Percentiles rank a stretch among this genome's conserved stretches.
These are phyloP conservation scores for Barbus barbus DNA, from an alignment of 2,113 vertebrate genomes.

Conservation along the genomic window DNA sequence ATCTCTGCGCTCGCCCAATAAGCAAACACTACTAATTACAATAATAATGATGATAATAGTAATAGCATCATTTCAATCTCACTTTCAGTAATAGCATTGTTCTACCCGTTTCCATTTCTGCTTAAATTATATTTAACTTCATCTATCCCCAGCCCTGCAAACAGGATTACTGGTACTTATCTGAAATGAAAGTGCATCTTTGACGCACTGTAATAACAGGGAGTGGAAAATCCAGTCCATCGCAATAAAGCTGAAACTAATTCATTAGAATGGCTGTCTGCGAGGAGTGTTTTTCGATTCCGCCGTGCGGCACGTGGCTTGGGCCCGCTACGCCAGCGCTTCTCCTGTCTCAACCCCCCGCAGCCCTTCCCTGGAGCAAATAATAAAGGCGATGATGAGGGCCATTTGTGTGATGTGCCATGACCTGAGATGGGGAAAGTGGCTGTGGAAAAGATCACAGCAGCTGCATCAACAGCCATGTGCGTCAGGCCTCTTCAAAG, in stretches of 20 bases:
- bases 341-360: constrained; percentile 2
- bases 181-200: constrained; percentile 82
- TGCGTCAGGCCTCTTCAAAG: constrained; percentile 66
- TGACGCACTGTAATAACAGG: constrained; percentile 77
- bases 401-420: constrained; percentile 67
- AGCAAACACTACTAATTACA: constrained; percentile 64
- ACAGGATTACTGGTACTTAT: constrained; percentile 82
- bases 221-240: constrained; percentile 78
- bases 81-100: constrained; percentile 79
- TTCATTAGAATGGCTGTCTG: constrained; percentile 71
- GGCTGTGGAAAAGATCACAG: constrained; percentile 59
- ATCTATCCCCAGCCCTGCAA: constrained; percentile 72
- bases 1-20: constrained; percentile 55
- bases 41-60: constrained; percentile 72
- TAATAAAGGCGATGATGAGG: constrained; percentile 63
- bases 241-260: constrained; percentile 80
- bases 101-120: constrained; percentile 75
- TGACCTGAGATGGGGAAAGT: constrained; percentile 57
- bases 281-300: constrained; percentile 32
- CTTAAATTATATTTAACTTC: constrained; percentile 81
- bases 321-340: neutral
- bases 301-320: neutral
- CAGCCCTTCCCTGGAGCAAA: constrained; percentile 30
- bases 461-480: constrained; percentile 60
- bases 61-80: constrained; percentile 78